Conservation (phyloP, 2,888 invertebrate species). For the Apodemia duryi region DNA sequence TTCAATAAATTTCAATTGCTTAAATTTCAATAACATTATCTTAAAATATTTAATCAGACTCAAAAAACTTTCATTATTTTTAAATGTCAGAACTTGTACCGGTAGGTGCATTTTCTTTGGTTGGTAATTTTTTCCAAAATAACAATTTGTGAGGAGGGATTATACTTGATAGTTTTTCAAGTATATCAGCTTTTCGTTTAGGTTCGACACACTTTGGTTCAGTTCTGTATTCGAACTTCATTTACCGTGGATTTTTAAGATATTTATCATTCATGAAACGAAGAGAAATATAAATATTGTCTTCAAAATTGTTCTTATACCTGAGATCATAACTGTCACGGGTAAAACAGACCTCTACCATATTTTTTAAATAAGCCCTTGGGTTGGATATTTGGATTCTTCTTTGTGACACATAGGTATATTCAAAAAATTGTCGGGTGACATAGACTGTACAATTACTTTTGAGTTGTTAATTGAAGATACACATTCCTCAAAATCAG, state of each 20-base stretch:
- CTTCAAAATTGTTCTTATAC: slow-evolving; percentile 19
- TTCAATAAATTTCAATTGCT: no score
- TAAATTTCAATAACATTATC: slow-evolving; percentile 11
- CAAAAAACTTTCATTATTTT: slow-evolving; percentile 15
- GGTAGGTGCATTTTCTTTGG: no score
- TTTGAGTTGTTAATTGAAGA: slow-evolving; percentile 27
- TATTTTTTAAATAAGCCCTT: no score
- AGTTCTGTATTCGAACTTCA: slow-evolving; percentile 22
- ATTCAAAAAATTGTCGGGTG: slow-evolving; percentile 29
- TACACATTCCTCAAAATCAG: slow-evolving; percentile 32
- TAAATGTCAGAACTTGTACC: slow-evolving; percentile 22
- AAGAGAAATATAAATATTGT: not conserved
- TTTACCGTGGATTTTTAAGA: no score
- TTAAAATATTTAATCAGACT: slow-evolving; percentile 15
- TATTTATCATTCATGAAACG: not conserved
- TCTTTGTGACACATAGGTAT: slow-evolving; percentile 30
- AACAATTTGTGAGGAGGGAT: no score
- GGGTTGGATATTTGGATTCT: slow-evolving; percentile 31
- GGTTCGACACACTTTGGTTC: slow-evolving; percentile 13
- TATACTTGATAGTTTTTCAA: no score
- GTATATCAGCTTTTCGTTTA: no score
- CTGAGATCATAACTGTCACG: slow-evolving; percentile 24
- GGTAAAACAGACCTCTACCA: slow-evolving; percentile 27
- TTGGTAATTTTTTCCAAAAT: no score
- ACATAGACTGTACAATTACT: slow-evolving; percentile 27